phyloP scores from a whole-genome alignment of 2,888 invertebrate genomes.

The Criorhina ranunculi region DNA sequence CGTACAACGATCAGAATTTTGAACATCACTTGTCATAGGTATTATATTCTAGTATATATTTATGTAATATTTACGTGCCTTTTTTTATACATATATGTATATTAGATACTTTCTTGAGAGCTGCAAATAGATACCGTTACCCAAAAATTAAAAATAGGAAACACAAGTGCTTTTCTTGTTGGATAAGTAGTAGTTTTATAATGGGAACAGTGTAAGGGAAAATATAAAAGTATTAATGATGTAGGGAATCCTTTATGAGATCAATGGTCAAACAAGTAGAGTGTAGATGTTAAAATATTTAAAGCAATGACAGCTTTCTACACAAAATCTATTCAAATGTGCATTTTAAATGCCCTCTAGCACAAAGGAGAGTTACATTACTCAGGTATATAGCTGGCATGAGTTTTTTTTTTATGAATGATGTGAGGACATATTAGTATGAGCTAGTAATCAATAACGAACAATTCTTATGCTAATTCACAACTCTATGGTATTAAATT shows the following conservation, averaged over 20 bases:
- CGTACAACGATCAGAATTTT: conserved; percentile 33
- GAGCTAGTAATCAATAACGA: background rate
- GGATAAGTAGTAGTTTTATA: conserved; percentile 11
- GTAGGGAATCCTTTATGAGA: conserved; percentile 52
- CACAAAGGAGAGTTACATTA: background rate
- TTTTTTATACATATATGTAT: conserved; percentile 31
- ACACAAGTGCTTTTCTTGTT: conserved; percentile 64
- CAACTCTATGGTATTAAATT: background rate
- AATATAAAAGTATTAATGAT: conserved; percentile 41
- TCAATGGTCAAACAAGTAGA: conserved; percentile 34
- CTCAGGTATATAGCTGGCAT: conserved; percentile 1
- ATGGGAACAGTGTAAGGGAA: conserved; percentile 21
- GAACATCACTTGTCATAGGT: conserved; percentile 72
- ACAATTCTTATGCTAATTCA: background rate
- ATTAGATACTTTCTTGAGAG: conserved; percentile 52
- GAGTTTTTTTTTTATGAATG: background rate
- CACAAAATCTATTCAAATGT: background rate
- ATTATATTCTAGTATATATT: conserved; percentile 50
- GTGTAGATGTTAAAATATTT: background rate
- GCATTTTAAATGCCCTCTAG: background rate
- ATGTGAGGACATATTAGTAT: conserved; percentile 3
- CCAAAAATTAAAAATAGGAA: conserved; percentile 58
- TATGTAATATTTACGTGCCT: conserved; percentile 66
- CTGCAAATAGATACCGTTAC: conserved; percentile 73
- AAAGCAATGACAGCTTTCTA: background rate